These are phyloP conservation scores for Sebastes flavidus DNA, from an alignment of 2,797 vertebrate genomes.

Conservation along the genomic window DNA sequence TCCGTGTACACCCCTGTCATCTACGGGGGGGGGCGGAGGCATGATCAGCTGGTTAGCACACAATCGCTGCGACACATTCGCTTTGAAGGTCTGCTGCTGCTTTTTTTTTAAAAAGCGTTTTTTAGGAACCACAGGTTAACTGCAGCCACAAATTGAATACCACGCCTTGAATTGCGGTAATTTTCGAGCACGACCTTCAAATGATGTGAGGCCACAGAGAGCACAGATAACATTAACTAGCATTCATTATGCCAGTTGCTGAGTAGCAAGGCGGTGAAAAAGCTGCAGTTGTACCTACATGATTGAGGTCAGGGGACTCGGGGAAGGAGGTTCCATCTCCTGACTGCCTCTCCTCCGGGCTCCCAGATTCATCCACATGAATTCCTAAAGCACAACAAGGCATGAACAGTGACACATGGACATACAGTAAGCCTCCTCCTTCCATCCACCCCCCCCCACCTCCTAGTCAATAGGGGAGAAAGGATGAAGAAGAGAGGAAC, in stretches of 20 bases:
- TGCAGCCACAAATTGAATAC: background rate
- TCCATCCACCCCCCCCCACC: constrained; percentile 45
- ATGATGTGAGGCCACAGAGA: constrained; percentile 42
- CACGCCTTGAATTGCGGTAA: background rate
- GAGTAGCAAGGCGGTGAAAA: constrained; percentile 14
- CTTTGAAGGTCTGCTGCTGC: constrained; percentile 57
- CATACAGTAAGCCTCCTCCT: constrained; percentile 25
- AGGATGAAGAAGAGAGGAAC: constrained; percentile 54
- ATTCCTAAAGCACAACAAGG: constrained; percentile 83
- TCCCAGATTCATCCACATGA: constrained; percentile 87
- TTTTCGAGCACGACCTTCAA: constrained; percentile 64
- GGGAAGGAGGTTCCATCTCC: constrained; percentile 98
- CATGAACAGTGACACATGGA: constrained; percentile 67
- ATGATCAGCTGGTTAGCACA: constrained; percentile 75
- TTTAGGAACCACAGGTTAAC: background rate
- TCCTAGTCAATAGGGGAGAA: constrained; percentile 9
- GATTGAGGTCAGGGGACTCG: constrained; percentile 95
- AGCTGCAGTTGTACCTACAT: constrained; percentile 78
- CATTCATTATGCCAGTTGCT: constrained; percentile 35
- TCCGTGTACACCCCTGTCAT: constrained; percentile 97
- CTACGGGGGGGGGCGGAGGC: constrained; percentile 81
- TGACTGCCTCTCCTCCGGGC: constrained; percentile 94
- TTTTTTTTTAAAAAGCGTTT: background rate
- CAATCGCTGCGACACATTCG: background rate
- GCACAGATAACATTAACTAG: constrained; percentile 37